Evolutionary conservation across 2,113 vertebrate species (phyloP).

Genomic region (Esox niger): DNA sequence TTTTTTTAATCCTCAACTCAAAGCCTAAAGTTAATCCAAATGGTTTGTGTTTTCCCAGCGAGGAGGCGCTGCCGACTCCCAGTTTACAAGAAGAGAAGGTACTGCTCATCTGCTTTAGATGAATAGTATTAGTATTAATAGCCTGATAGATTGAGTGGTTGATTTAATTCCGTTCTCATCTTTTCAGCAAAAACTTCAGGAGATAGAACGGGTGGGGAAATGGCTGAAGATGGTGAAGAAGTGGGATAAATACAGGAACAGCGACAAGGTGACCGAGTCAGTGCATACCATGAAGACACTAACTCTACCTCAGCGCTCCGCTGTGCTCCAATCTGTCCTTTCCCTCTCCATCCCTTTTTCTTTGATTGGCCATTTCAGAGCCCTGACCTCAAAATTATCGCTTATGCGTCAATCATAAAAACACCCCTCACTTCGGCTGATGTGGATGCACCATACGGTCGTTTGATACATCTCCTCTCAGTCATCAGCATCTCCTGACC

Average conservation of each 20-base stretch:
- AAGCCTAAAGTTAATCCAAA: no score
- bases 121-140: neutral
- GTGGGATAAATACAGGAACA: constrained; percentile 87
- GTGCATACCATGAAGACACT: neutral
- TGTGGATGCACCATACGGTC: no score
- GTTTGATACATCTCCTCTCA: no score
- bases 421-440: no score
- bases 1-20: no score
- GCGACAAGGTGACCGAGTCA: constrained; percentile 82
- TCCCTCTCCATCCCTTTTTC: neutral
- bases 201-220: constrained; percentile 85
- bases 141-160: neutral
- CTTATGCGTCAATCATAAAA: no score
- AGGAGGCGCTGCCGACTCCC: constrained; percentile 82
- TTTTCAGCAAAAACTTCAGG: constrained; percentile 82
- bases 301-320: no score
- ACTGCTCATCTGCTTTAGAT: neutral
- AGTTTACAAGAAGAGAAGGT: constrained; percentile 87
- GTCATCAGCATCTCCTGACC: no score
- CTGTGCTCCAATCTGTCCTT: no score
- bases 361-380: neutral
- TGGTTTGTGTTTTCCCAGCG: constrained; percentile 64
- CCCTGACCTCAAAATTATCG: no score
- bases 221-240: constrained; percentile 94
- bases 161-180: neutral